Conservation (phyloP, 23 tunicate species). For the Halocynthia aurantium region DNA sequence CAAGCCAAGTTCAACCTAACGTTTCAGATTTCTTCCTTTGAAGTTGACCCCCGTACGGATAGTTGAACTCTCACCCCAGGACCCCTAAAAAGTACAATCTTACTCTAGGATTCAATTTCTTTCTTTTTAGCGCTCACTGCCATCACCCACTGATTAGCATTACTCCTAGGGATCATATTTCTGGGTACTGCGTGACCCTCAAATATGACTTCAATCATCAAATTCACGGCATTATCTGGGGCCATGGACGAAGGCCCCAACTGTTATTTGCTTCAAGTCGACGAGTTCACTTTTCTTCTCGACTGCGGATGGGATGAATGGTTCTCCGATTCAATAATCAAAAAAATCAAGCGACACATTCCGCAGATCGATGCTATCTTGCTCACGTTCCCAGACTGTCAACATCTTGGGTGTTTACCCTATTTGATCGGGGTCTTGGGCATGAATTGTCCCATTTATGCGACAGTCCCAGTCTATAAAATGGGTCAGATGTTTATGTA, state of each 20-base stretch:
- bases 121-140: no score
- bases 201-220: constrained; percentile 89
- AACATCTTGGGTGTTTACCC: constrained; percentile 87
- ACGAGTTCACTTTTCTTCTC: constrained; percentile 89
- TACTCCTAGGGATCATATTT: no score
- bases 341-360: constrained; percentile 65
- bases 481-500: constrained; percentile 96
- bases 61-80: no score
- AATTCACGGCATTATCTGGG: constrained; percentile 90
- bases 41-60: no score
- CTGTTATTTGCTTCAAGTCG: constrained; percentile 85
- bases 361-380: constrained; percentile 83
- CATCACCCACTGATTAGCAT: no score
- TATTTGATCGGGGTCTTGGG: constrained; percentile 64
- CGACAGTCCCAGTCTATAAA: constrained; percentile 90
- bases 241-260: constrained; percentile 86
- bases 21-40: no score
- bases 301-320: constrained; percentile 98
- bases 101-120: no score
- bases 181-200: neutral
- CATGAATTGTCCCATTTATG: constrained; percentile 86
- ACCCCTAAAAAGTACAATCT: no score
- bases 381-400: constrained; percentile 68
- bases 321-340: constrained; percentile 42
- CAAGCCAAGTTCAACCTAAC: no score